Percentiles rank a stretch among this genome's conserved stretches.
Evolutionary conservation across 2,888 invertebrate species (phyloP).

Genomic region (Chaitophorus viminalis): DNA sequence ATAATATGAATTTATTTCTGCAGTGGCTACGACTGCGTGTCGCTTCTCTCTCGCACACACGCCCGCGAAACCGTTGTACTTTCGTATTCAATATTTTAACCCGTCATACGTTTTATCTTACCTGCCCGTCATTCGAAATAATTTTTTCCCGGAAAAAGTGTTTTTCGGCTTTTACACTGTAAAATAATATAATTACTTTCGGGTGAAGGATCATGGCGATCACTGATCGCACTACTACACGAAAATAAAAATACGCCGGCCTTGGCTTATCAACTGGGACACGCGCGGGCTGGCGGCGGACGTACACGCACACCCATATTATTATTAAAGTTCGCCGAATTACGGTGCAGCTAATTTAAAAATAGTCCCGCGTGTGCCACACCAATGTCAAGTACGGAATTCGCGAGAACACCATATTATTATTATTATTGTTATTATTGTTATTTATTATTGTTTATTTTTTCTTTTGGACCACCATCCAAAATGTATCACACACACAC

Average conservation of each 20-base stretch:
- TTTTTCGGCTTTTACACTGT: not conserved
- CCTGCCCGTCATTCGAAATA: too few species aligned
- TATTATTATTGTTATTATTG: not conserved
- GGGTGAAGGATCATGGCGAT: too few species aligned
- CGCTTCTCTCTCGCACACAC: too few species aligned
- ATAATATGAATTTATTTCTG: too few species aligned
- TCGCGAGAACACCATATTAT: not conserved
- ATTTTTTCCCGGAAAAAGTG: not conserved
- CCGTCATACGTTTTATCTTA: too few species aligned
- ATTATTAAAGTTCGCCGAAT: not conserved
- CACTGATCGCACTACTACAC: not conserved
- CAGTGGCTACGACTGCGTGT: too few species aligned
- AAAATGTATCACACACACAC: too few species aligned
- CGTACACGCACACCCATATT: not conserved
- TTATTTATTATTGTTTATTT: too few species aligned
- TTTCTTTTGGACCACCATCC: too few species aligned
- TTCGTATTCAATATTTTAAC: too few species aligned
- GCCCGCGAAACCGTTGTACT: too few species aligned
- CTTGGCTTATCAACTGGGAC: constrained; percentile 42
- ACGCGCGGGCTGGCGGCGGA: not conserved
- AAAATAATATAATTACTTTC: too few species aligned
- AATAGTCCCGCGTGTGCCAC: not conserved
- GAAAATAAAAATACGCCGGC: constrained; percentile 29
- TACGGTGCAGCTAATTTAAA: constrained; percentile 29
- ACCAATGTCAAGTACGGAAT: constrained; percentile 52